These are phyloP conservation scores for Byasa hedistus DNA, from an alignment of 2,888 invertebrate genomes.

Conservation along the genomic window DNA sequence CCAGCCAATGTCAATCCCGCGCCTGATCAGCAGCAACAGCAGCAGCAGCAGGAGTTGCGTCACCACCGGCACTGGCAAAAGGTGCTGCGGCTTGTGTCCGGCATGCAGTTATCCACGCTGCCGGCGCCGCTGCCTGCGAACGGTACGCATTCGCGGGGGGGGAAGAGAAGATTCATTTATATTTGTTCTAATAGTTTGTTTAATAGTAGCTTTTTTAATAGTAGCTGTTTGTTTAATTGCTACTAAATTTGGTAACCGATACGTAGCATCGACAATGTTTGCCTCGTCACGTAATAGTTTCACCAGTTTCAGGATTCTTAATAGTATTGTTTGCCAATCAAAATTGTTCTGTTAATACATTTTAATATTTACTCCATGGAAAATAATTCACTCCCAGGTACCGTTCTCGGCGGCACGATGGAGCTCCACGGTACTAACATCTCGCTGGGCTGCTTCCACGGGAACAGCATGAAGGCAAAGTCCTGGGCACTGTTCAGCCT, in stretches of 20 bases:
- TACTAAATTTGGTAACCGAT: too few species aligned
- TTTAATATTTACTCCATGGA: background rate
- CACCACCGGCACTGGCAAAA: constrained; percentile 98
- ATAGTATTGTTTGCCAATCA: background rate
- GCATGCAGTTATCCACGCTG: constrained; percentile 87
- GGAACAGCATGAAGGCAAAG: constrained; percentile 97
- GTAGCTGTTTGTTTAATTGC: too few species aligned
- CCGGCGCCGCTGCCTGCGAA: constrained; percentile 83
- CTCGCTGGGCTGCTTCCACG: constrained; percentile 97
- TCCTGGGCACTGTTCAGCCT: constrained; percentile 97
- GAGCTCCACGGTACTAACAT: constrained; percentile 94
- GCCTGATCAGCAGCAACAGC: constrained; percentile 33
- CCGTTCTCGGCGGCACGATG: constrained; percentile 92
- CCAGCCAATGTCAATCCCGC: constrained; percentile 26
- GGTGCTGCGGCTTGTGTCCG: constrained; percentile 89
- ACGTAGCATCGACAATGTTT: too few species aligned
- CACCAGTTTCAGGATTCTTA: background rate
- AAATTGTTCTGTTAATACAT: too few species aligned
- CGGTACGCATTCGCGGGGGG: constrained; percentile 44
- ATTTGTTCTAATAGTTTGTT: too few species aligned
- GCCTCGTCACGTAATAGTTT: too few species aligned
- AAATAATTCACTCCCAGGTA: constrained; percentile 70
- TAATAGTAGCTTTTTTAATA: too few species aligned
- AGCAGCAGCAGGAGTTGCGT: constrained; percentile 76
- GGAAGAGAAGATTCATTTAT: too few species aligned